A percentile compares a stretch with the other conserved stretches of the same genome.
phyloP scores from a whole-genome alignment of 1,140 invertebrate genomes.

The Charaxes varanes region DNA sequence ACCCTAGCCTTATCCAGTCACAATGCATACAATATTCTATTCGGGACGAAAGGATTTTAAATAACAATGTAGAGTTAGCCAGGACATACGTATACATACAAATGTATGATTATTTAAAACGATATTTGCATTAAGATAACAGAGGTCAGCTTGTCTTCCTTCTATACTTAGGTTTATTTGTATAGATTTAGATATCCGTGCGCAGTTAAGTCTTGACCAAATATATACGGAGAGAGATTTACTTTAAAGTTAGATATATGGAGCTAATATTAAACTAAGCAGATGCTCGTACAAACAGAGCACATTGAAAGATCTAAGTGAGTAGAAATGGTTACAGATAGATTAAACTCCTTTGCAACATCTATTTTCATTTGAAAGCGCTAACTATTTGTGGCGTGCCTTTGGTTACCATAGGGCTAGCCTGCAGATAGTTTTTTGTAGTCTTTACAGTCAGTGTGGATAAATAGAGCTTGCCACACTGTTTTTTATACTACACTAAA shows the following conservation, averaged over 20 bases:
- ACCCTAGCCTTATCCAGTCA: constrained; percentile 18
- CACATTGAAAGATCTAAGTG: not conserved
- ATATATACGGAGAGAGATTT: constrained; percentile 12
- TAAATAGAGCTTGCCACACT: too few relatives aligned
- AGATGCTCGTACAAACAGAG: constrained; percentile 2
- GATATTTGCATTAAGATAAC: constrained; percentile 28
- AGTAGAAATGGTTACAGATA: not conserved
- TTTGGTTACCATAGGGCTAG: too few relatives aligned
- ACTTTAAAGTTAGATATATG: constrained; percentile 8
- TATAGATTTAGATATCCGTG: constrained; percentile 17
- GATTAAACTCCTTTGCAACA: too few relatives aligned
- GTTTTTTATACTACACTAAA: too few relatives aligned
- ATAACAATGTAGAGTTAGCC: constrained; percentile 1
- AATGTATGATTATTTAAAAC: constrained; percentile 10
- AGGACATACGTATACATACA: constrained; percentile 8
- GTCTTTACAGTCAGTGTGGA: too few relatives aligned
- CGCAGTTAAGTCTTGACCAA: constrained; percentile 24
- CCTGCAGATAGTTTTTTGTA: too few relatives aligned
- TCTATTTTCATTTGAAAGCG: too few relatives aligned
- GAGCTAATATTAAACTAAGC: constrained; percentile 4
- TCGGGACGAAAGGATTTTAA: constrained; percentile 9
- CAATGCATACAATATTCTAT: constrained; percentile 15
- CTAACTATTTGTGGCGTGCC: too few relatives aligned
- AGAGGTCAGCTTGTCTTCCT: constrained; percentile 18
- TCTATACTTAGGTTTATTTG: constrained; percentile 28